Conservation (phyloP, 2,797 vertebrate species). For the Paratrypauchen microcephalus region DNA sequence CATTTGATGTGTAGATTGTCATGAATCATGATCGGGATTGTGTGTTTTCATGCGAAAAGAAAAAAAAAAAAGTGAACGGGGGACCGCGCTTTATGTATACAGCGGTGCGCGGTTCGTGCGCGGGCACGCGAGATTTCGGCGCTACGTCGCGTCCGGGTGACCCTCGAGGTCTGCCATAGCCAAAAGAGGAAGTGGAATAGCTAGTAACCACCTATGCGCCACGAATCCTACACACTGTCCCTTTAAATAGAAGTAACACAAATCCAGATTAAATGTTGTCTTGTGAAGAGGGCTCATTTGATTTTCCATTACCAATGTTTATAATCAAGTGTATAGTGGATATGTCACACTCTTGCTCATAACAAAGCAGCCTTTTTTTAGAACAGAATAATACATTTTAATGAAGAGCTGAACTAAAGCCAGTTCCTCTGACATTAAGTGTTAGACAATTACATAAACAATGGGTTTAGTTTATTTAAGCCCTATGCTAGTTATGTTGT, state of each 20-base stretch:
- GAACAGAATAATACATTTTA: not conserved
- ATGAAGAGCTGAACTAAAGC: slow-evolving; percentile 15
- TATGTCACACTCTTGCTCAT: slow-evolving; percentile 6
- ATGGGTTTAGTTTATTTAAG: not conserved
- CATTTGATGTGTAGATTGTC: too few species aligned
- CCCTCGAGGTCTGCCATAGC: too few species aligned
- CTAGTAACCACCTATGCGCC: too few species aligned
- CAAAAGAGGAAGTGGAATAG: too few species aligned
- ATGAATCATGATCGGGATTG: too few species aligned
- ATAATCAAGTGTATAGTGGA: not conserved
- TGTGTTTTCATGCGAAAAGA: too few species aligned
- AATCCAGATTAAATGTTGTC: slow-evolving; percentile 8
- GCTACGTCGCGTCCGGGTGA: too few species aligned
- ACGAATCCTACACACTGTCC: too few species aligned
- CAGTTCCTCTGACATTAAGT: slow-evolving; percentile 7
- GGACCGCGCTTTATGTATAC: too few species aligned
- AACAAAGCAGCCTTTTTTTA: slow-evolving; percentile 5
- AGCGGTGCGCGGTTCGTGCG: too few species aligned
- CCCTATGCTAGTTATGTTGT: not conserved
- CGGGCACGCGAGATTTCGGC: too few species aligned
- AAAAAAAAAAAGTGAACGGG: too few species aligned
- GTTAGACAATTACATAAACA: slow-evolving; percentile 2
- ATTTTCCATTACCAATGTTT: slow-evolving; percentile 5
- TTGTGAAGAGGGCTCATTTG: not conserved
- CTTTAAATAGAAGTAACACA: not conserved